Conservation (phyloP, 2,888 invertebrate genomes). For the Mamestra brassicae region DNA sequence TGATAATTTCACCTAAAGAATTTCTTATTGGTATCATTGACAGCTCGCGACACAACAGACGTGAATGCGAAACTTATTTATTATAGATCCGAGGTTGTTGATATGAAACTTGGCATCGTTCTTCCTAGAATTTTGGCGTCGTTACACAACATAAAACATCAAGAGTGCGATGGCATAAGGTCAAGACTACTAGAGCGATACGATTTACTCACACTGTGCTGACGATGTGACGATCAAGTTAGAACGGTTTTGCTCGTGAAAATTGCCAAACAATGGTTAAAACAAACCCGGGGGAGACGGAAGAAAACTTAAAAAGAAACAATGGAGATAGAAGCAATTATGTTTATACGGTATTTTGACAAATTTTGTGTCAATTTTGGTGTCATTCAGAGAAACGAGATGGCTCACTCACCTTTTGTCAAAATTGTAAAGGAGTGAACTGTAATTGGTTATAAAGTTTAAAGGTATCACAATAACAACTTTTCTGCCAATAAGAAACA, state of each 20-base stretch:
- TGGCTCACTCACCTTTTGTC: slow-evolving; percentile 64
- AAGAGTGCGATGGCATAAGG: slow-evolving; percentile 83
- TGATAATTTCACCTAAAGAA: slow-evolving; percentile 68
- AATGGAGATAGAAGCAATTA: slow-evolving; percentile 81
- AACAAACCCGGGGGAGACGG: slow-evolving; percentile 78
- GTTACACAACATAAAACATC: slow-evolving; percentile 88
- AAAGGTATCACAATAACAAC: accelerated
- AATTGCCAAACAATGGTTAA: slow-evolving; percentile 70
- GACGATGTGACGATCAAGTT: slow-evolving; percentile 52
- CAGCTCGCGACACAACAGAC: slow-evolving; percentile 66
- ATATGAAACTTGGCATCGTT: slow-evolving; percentile 84
- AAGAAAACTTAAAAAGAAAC: slow-evolving; percentile 84
- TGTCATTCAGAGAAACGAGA: slow-evolving; percentile 67
- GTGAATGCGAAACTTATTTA: slow-evolving; percentile 62
- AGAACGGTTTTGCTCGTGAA: slow-evolving; percentile 50
- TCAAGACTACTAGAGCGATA: slow-evolving; percentile 84
- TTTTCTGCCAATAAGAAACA: slow-evolving; percentile 46
- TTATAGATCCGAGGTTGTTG: slow-evolving; percentile 72
- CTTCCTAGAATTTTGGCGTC: slow-evolving; percentile 83
- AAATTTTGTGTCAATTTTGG: slow-evolving; percentile 84
- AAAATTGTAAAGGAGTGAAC: slow-evolving; percentile 32
- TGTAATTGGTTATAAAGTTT: slow-evolving; percentile 38
- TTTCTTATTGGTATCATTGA: slow-evolving; percentile 68
- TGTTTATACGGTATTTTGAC: slow-evolving; percentile 89
- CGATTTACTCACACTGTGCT: slow-evolving; percentile 75